Conservation (phyloP, 2,797 vertebrate species). For the Meriones psammophilus region DNA sequence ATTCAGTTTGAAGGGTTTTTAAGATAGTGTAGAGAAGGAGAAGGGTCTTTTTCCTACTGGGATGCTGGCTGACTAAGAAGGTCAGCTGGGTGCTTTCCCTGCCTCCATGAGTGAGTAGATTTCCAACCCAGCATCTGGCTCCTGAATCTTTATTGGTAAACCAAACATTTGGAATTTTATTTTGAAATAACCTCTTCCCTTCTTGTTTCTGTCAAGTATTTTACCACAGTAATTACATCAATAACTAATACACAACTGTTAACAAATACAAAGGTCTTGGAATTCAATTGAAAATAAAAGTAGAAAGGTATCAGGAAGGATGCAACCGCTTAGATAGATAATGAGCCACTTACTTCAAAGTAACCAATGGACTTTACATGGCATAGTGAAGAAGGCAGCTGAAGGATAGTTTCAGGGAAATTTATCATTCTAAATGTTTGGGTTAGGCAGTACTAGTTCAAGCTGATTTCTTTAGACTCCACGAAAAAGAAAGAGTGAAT, state of each 20-base stretch:
- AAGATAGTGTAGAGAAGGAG: too few relatives aligned
- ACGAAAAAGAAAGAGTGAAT: not conserved
- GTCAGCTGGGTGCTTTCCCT: too few relatives aligned
- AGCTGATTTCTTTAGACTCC: not conserved
- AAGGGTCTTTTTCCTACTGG: too few relatives aligned
- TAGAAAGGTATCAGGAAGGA: not conserved
- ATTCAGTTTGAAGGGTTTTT: too few relatives aligned
- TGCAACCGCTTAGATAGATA: not conserved
- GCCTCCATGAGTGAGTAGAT: too few relatives aligned
- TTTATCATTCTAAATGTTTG: not conserved
- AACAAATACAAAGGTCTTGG: not conserved
- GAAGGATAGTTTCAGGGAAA: not conserved
- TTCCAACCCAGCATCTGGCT: too few relatives aligned
- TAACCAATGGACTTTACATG: not conserved
- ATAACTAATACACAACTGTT: not conserved
- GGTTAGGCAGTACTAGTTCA: not conserved
- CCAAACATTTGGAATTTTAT: too few relatives aligned
- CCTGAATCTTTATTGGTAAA: too few relatives aligned
- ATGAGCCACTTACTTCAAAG: not conserved
- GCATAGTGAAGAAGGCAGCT: not conserved
- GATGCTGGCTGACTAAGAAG: too few relatives aligned
- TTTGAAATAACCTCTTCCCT: too few relatives aligned
- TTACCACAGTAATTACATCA: not conserved
- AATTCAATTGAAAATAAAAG: slow-evolving; percentile 40
- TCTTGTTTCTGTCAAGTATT: not conserved